Evolutionary conservation across 92 coral and sea anemone species (phyloP), one percentile per base, ranked within the genome.

Genomic region (Paragorgia papillata): DNA sequence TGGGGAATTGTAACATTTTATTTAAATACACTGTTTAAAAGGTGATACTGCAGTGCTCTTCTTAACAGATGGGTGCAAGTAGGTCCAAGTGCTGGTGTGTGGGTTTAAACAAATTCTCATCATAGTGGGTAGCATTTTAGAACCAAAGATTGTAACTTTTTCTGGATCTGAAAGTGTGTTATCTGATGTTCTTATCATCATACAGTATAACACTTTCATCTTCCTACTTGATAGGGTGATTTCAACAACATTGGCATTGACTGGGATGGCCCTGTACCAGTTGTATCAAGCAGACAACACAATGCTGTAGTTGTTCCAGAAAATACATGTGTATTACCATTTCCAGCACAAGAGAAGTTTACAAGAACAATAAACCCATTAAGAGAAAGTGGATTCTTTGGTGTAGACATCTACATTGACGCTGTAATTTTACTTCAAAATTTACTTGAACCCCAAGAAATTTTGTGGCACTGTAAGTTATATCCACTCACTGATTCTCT

Each of bases 321-420:
- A 28, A 61, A 37, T 29, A 17, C 21, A 10, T 28, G 40, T 61
- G 14, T 7, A 7, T 61, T 61, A 32, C 67, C 10, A 61, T 41
- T 39, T 61, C 30, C 67, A 8, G 2, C n/a, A 27, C 67, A 61
- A 32, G 40, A 61, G 21, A 41, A 61, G 35, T 64, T 64, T 28
- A 37, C 51, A 34, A 64, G 46, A 64, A 37, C 70, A 64, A 64
- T 64, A 2, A 64, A 31, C 9, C 70, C 70, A 37, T 37, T 64
- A 33, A 64, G 70, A 64, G 70, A 64, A 49, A 64, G 70, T 37
- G 70, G 41, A 37, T 33, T 10, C 70, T 64, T 64, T 64, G 70
- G 70, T 21, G 35, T 64, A 3, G 70, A 64, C 30, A 64, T 20
- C 20, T 64, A 64, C 70, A 64, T 64, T 34, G 70, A 64, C 18